A percentile compares a stretch with the other conserved stretches of the same genome.
Evolutionary conservation across 2,113 vertebrate genomes (phyloP).

Genomic region (Platycercus adscitus): DNA sequence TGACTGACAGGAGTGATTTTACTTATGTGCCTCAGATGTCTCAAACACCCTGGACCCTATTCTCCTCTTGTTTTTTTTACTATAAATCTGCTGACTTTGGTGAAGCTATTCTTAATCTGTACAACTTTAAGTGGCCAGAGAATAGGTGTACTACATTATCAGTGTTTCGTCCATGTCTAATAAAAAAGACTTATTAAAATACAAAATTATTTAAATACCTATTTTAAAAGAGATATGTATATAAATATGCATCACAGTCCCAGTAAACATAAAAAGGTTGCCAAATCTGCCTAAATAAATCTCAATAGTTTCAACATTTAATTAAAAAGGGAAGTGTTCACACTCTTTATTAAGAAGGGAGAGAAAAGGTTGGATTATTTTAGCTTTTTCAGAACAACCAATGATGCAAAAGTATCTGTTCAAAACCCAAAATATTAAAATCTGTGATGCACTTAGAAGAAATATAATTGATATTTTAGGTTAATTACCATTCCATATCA

Average conservation of each 20-base stretch:
- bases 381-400: not conserved
- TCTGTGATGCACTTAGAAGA: conserved; percentile 12
- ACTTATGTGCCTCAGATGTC: not conserved
- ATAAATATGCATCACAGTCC: not conserved
- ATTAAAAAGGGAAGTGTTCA: not conserved
- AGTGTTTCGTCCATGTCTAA: not conserved
- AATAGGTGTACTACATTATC: not conserved
- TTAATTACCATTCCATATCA: not conserved
- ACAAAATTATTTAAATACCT: not conserved
- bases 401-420: not conserved
- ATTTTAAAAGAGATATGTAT: not conserved
- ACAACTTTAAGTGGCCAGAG: not conserved
- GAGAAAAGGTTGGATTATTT: not conserved
- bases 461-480: not conserved
- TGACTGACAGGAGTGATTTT: not conserved
- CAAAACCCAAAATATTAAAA: conserved; percentile 22
- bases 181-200: not conserved
- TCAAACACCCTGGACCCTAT: not conserved
- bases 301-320: conserved; percentile 17
- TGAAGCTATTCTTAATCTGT: not conserved
- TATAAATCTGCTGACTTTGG: not conserved
- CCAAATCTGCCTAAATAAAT: conserved; percentile 7
- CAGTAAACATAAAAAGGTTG: conserved; percentile 12
- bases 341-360: not conserved
- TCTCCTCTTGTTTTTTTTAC: not conserved